phyloP scores from a whole-genome alignment of 2,888 invertebrate species.

The Conops quadrifasciatus region DNA sequence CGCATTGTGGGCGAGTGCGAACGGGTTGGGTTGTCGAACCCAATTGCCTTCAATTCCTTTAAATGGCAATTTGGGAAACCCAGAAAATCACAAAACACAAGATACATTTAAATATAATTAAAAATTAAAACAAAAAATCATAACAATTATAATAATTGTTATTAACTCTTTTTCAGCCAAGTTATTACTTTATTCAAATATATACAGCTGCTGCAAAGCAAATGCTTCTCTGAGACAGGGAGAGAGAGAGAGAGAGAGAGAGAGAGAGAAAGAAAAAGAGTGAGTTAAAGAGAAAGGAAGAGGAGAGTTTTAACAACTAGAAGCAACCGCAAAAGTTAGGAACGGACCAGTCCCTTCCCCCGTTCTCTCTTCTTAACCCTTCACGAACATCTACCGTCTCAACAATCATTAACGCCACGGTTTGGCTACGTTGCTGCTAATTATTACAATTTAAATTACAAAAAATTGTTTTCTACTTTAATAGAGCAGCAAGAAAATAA shows the following conservation, averaged over 20 bases:
- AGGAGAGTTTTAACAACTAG: background rate
- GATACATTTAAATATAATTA: too few relatives aligned
- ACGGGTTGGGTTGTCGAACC: too few relatives aligned
- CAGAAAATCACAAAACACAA: too few relatives aligned
- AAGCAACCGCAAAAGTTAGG: too few relatives aligned
- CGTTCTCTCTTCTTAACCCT: background rate
- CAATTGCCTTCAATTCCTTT: too few relatives aligned
- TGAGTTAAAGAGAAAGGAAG: background rate
- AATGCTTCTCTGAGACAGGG: background rate
- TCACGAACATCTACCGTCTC: background rate
- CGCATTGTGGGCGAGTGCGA: background rate
- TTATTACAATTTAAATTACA: constrained; percentile 15
- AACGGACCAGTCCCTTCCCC: background rate
- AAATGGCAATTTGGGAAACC: background rate
- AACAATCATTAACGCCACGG: background rate
- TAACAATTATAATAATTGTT: constrained; percentile 34
- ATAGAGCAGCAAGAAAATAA: constrained; percentile 25
- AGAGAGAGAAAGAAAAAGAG: background rate
- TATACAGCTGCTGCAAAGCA: constrained; percentile 2
- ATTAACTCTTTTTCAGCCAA: constrained; percentile 34
- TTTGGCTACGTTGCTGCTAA: background rate
- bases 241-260: background rate
- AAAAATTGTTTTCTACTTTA: constrained; percentile 20
- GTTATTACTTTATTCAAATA: constrained; percentile 18
- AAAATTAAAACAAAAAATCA: constrained; percentile 14